Evolutionary conservation across 2,113 vertebrate genomes (phyloP).

Genomic region (Ciconia maguari): DNA sequence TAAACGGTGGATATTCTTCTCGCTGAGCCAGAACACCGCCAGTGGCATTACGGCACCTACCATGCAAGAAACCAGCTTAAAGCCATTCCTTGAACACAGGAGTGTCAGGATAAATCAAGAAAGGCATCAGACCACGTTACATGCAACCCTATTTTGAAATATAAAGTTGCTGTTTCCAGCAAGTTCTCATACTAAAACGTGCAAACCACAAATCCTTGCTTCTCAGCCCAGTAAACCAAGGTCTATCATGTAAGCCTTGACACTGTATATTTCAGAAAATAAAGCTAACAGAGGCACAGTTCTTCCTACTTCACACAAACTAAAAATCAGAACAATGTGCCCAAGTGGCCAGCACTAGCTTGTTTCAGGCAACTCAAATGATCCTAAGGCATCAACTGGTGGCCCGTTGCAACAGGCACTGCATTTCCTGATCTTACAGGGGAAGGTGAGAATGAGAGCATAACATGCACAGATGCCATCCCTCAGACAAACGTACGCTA

Average conservation of each 20-base stretch:
- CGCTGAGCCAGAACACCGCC: background rate
- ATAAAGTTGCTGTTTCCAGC: background rate
- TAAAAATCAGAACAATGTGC: background rate
- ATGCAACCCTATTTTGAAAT: background rate
- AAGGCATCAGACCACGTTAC: background rate
- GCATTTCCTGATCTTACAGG: background rate
- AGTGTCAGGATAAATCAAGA: background rate
- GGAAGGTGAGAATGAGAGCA: background rate
- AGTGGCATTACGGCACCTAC: background rate
- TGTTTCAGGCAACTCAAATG: background rate
- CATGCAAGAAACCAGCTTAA: background rate
- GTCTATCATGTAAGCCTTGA: background rate
- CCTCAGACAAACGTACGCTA: background rate
- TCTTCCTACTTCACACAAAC: background rate
- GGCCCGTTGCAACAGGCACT: rapidly evolving
- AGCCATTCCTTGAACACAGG: background rate
- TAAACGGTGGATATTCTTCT: background rate
- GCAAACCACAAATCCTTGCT: background rate
- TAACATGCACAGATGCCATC: rapidly evolving
- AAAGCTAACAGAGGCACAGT: background rate
- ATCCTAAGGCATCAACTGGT: background rate
- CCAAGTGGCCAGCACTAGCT: background rate
- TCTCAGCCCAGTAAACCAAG: background rate
- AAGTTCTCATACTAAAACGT: background rate
- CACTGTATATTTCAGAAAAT: rapidly evolving